Percentiles rank a stretch among this genome's conserved stretches.
phyloP scores from a whole-genome alignment of 2,797 vertebrate genomes.

The Thunnus albacares region DNA sequence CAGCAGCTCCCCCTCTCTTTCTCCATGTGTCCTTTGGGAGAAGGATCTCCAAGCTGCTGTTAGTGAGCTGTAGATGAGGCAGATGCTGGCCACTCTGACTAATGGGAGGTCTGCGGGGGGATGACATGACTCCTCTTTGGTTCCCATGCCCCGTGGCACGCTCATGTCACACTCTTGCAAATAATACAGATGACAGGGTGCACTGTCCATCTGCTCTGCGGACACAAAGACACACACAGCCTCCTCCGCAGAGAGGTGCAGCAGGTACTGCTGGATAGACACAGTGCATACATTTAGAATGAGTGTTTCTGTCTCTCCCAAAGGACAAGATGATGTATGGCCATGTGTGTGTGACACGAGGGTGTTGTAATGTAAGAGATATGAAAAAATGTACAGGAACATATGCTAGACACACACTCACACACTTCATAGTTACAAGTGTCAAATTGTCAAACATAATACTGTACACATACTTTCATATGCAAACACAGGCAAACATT shows the following conservation, averaged over 20 bases:
- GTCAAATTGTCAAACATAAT: neutral
- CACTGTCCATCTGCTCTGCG: conserved; percentile 84
- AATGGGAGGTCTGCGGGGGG: conserved; percentile 62
- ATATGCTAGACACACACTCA: neutral
- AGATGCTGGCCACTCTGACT: conserved; percentile 77
- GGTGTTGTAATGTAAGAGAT: neutral
- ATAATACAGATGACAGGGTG: conserved; percentile 72
- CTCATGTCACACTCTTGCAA: conserved; percentile 80
- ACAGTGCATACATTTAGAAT: neutral
- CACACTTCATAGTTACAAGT: conserved; percentile 5
- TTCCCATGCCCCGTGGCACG: conserved; percentile 85
- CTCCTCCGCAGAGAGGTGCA: conserved; percentile 44
- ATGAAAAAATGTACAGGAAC: conserved; percentile 9
- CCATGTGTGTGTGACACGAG: conserved; percentile 1
- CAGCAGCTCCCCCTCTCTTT: conserved; percentile 42
- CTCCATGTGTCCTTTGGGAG: conserved; percentile 70
- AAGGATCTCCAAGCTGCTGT: conserved; percentile 72
- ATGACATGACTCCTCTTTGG: conserved; percentile 71
- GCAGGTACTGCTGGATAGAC: conserved; percentile 31
- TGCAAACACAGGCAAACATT: neutral
- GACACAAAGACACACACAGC: conserved; percentile 61
- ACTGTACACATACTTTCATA: neutral
- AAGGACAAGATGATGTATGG: conserved; percentile 8
- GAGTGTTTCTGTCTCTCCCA: neutral
- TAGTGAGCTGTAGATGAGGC: conserved; percentile 59